A percentile compares a stretch with the other conserved stretches of the same genome.
phyloP scores from a whole-genome alignment of 1,140 invertebrate genomes.

The Thrips palmi region DNA sequence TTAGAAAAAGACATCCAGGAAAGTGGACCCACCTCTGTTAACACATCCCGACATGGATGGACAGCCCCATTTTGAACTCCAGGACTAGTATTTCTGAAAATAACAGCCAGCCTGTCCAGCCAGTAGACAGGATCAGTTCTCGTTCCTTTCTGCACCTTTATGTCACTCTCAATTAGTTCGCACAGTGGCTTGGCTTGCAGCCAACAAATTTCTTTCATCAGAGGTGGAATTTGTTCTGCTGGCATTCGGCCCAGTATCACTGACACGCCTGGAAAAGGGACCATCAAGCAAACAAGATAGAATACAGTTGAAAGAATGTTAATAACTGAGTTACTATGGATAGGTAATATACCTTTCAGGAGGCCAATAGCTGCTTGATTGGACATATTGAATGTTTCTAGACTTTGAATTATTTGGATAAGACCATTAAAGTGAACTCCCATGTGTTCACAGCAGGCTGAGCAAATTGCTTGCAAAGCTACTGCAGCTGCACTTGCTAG shows the following conservation, averaged over 20 bases:
- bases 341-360: conserved; percentile 43
- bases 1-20: not conserved
- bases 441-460: conserved; percentile 62
- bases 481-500: conserved; percentile 58
- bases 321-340: conserved; percentile 6
- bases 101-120: conserved; percentile 77
- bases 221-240: conserved; percentile 38
- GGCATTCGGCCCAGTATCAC: conserved; percentile 43
- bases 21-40: conserved; percentile 40
- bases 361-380: conserved; percentile 66
- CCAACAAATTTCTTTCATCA: conserved; percentile 59
- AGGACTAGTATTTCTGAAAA: conserved; percentile 65
- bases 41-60: conserved; percentile 67
- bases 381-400: conserved; percentile 62
- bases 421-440: conserved; percentile 58
- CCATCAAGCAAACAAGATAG: not conserved
- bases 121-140: conserved; percentile 73
- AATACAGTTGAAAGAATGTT: conserved; percentile 5
- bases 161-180: conserved; percentile 29
- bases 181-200: conserved; percentile 52
- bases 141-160: conserved; percentile 24
- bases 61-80: conserved; percentile 33
- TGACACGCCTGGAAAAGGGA: conserved; percentile 32
- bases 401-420: conserved; percentile 34
- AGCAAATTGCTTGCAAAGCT: conserved; percentile 55